phyloP scores from a whole-genome alignment of 2,113 vertebrate species.

The Macroglossus sobrinus region DNA sequence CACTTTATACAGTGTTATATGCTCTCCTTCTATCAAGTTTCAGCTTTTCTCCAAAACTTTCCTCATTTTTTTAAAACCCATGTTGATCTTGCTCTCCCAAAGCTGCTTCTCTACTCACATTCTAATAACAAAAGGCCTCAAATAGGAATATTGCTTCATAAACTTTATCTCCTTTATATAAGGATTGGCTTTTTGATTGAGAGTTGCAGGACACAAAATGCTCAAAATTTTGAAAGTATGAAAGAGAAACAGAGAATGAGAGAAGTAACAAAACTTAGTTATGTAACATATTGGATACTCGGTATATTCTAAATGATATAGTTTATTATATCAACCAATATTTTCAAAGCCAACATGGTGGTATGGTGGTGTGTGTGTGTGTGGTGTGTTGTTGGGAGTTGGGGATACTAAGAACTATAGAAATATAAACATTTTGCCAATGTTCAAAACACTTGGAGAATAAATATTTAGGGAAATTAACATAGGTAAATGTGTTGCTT shows the following conservation, averaged over 20 bases:
- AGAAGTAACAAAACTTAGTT: not conserved
- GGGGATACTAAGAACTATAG: not conserved
- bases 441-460: not conserved
- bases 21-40: slow-evolving; percentile 33
- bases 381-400: not conserved
- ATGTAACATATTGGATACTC: not conserved
- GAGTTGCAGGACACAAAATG: not conserved
- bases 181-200: not conserved
- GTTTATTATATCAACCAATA: not conserved
- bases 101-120: not conserved
- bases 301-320: not conserved
- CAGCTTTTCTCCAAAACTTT: not conserved
- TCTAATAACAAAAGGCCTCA: not conserved
- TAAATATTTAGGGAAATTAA: not conserved
- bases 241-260: not conserved
- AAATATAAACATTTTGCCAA: not conserved
- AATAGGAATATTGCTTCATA: not conserved
- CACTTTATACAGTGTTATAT: not conserved
- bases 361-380: no score
- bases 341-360: not conserved
- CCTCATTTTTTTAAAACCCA: not conserved
- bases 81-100: not conserved
- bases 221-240: not conserved
- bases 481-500: not conserved
- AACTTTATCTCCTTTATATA: not conserved